Conservation (phyloP, 2,113 vertebrate species). For the Pseudolaguvia tuberculata region DNA sequence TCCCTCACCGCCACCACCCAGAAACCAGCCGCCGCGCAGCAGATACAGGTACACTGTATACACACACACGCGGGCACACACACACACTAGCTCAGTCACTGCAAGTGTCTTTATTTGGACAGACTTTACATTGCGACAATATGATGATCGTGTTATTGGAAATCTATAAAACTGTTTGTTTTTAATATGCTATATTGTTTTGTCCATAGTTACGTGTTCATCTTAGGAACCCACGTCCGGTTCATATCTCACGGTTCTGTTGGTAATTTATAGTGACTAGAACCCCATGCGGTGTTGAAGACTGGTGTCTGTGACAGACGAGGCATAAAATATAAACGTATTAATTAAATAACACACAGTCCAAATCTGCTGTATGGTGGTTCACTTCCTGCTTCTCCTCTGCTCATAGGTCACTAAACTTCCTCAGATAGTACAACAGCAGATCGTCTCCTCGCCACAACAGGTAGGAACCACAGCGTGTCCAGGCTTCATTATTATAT, state of each 20-base stretch:
- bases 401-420: constrained; percentile 77
- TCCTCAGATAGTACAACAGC: constrained; percentile 81
- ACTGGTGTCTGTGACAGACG: neutral
- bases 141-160: too few species aligned
- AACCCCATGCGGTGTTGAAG: too few species aligned
- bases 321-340: neutral
- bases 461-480: constrained; percentile 66
- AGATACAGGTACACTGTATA: constrained; percentile 77
- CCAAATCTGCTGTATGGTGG: neutral
- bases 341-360: neutral
- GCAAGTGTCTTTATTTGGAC: neutral
- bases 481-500: neutral
- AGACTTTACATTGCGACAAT: too few species aligned
- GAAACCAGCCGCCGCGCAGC: constrained; percentile 81
- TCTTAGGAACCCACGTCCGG: too few species aligned
- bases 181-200: too few species aligned
- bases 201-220: too few species aligned
- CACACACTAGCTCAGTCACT: neutral
- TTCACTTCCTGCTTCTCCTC: constrained; percentile 37
- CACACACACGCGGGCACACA: neutral
- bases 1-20: constrained; percentile 78
- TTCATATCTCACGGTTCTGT: neutral
- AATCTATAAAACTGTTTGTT: too few species aligned
- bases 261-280: neutral
- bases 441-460: constrained; percentile 83